Evolutionary conservation across 2,888 invertebrate genomes (phyloP).

Genomic region (Heliconius erato): DNA sequence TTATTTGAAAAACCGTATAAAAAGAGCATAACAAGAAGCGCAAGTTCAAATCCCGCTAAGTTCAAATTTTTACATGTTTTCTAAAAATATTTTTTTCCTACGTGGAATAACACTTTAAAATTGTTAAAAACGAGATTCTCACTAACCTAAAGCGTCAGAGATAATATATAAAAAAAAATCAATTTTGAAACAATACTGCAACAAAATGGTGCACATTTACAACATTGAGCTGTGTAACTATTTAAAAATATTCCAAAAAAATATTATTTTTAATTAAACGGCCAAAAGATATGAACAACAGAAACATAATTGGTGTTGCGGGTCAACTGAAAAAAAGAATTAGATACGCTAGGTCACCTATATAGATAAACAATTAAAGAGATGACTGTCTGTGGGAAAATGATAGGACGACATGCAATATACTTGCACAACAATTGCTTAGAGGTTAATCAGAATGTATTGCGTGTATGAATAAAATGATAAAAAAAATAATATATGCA

Average conservation of each 20-base stretch:
- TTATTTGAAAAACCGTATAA: no score
- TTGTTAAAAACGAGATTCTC: no score
- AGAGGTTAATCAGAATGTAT: slow-evolving; percentile 30
- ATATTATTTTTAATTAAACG: slow-evolving; percentile 20
- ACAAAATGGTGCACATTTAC: no score
- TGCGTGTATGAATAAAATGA: slow-evolving; percentile 35
- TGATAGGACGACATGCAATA: slow-evolving; percentile 48
- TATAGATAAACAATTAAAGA: slow-evolving; percentile 51
- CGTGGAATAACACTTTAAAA: no score
- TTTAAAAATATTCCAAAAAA: background rate
- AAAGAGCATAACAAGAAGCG: no score
- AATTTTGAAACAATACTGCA: background rate
- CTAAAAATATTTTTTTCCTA: no score
- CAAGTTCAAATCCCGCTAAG: no score
- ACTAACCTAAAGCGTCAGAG: no score
- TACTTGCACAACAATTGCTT: slow-evolving; percentile 44
- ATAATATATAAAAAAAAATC: no score
- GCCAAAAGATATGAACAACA: slow-evolving; percentile 1
- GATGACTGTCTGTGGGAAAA: slow-evolving; percentile 50
- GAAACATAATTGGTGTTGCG: slow-evolving; percentile 39
- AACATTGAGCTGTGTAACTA: background rate
- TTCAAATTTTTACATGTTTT: no score
- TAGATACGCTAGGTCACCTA: slow-evolving; percentile 47
- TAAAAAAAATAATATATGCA: slow-evolving; percentile 17
- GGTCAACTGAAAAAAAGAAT: slow-evolving; percentile 39